Base-by-base conservation (phyloP, 64 coral and sea anemone species). In the Catalaphyllia jardinei region DNA sequence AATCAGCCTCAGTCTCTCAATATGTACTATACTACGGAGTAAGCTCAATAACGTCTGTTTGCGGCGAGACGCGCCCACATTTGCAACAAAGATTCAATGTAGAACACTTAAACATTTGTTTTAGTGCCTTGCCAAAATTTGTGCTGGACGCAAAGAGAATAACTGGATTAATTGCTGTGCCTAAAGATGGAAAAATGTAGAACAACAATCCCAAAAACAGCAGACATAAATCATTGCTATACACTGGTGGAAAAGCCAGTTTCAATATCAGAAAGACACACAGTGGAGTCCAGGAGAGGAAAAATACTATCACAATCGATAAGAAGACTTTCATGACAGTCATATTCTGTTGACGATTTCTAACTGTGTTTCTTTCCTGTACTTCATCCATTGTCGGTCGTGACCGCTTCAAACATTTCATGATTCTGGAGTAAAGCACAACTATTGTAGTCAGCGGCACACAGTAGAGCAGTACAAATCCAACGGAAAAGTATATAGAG, bases 131-230 rank as follows among this genome's bases (percentile, higher is more conserved):
- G 7, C 24, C 16, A 18, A 85, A 85, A 27, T 64, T 69, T 50
- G 81, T 50, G 24, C 81, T 85, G 14, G 62, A 71, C 8, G 27
- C 10, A 20, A 85, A 85, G 24, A 85, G 19, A 67, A 84, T 84
- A 2, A 69, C 29, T 16, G 81, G 81, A n/a, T 85, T 85, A 69
- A 71, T 25, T 71, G 46, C 63, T 51, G 62, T 8, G 8, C 35
- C 19, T 25, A 85, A 16, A 29, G 63, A n/a, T 38, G 81, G 81
- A n/a, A 71, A 71, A 14, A 85, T 1, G 63, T 85, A 85, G 24
- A 85, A 85, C 29, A 85, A 71, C 62, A 85, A 72, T 24, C 30
- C 42, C 2, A n/a, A 4, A 71, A 71, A 13, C 0, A 71, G 18
- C 35, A 51, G 25, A 12, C 81, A 85, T 20, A 22, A 51, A 28